Base-by-base conservation (phyloP, 2,113 vertebrate species). In the Grammomys surdaster region DNA sequence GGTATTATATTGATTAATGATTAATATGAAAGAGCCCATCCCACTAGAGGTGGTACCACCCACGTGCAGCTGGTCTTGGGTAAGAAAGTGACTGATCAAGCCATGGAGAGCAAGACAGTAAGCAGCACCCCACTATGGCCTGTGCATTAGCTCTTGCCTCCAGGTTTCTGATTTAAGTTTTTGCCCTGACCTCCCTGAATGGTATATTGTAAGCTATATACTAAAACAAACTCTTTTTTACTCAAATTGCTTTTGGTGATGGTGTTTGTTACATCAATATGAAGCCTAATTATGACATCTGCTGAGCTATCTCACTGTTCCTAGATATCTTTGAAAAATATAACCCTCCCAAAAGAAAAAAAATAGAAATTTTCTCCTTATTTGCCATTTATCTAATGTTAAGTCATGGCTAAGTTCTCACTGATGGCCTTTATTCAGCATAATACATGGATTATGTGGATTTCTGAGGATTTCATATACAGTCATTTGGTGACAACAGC, bases 261-360 rank as follows among this genome's bases (percentile, higher is more conserved):
- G 14, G 16, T n/a, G 8, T 72, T 72, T 72, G 19, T 72, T 33
- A 40, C 70, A 22, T 20, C n/a, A 36, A n/a, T 73, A 40, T 40
- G n/a, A 20, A 73, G 3, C 3, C n/a, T 22, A 73, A 33, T 40
- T 72, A 10, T 73, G 7, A 73, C n/a, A 73, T 40, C 7, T 22
- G 70, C 24, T 46, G 43, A 46, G 40, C 24, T 12, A 48, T 76
- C 43, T 76, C 43, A 46, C 40, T 76, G 75, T 11, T 24, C 11
- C 11, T 33, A 69, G 54, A 85, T 13, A 85, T 26, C 95, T 94
- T 80, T 90, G 56, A 95, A 91, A 40, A 88, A 80, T 46, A 67
- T 1, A 58, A 20, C 51, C 24, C 28, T 33, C 3, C 51, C 56
- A 13, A 28, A 28, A 22, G 28, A 69, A 17, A 36, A 36, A 78